phyloP scores from a whole-genome alignment of 2,797 vertebrate genomes.

The Chaunax sp. region DNA sequence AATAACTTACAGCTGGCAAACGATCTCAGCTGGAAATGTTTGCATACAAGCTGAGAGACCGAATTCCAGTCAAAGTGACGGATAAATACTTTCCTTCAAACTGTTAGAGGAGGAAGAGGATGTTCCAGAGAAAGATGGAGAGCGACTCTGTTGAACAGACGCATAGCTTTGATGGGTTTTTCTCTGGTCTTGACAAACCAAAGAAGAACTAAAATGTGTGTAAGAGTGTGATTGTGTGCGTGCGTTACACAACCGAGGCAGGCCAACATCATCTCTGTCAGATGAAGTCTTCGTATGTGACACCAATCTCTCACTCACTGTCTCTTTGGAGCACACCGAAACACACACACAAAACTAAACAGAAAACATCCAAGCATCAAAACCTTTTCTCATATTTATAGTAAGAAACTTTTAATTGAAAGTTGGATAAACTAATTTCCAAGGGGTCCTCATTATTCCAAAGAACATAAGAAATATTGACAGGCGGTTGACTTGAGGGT shows the following conservation, averaged over 20 bases:
- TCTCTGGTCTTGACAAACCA: constrained; percentile 44
- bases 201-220: constrained; percentile 28
- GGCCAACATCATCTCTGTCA: constrained; percentile 44
- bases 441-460: constrained; percentile 35
- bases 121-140: constrained; percentile 39
- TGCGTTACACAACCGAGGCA: neutral
- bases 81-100: constrained; percentile 21
- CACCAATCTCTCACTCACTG: constrained; percentile 73
- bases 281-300: constrained; percentile 65
- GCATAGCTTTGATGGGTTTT: constrained; percentile 30
- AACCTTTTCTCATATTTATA: constrained; percentile 53
- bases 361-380: constrained; percentile 32
- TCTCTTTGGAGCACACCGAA: constrained; percentile 53
- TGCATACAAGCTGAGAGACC: constrained; percentile 5
- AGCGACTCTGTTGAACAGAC: constrained; percentile 4
- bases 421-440: constrained; percentile 42
- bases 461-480: constrained; percentile 45
- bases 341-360: neutral
- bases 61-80: neutral
- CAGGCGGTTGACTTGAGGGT: constrained; percentile 36
- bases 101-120: constrained; percentile 14
- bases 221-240: neutral
- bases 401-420: constrained; percentile 48
- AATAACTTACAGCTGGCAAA: neutral
- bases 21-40: constrained; percentile 4